phyloP scores from a whole-genome alignment of 2,797 vertebrate genomes.

The Bucorvus abyssinicus region DNA sequence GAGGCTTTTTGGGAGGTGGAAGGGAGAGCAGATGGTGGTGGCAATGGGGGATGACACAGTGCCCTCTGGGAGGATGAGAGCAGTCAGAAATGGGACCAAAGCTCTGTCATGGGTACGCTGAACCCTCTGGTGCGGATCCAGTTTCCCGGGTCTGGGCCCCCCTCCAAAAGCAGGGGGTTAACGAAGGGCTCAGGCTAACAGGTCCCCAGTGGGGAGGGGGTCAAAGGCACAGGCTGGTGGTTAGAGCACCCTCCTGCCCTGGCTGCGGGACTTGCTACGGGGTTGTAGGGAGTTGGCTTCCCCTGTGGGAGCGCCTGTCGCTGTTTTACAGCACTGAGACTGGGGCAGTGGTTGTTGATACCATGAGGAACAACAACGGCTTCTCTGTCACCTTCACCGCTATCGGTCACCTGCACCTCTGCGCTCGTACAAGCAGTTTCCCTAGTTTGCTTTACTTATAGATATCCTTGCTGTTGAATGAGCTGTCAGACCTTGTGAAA shows the following conservation, averaged over 20 bases:
- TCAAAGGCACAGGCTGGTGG: rapidly evolving
- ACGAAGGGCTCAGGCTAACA: background rate
- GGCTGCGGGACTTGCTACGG: rapidly evolving
- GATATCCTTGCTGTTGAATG: background rate
- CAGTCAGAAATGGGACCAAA: background rate
- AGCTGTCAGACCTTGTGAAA: background rate
- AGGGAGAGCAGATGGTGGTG: background rate
- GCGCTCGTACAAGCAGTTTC: background rate
- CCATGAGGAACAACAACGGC: rapidly evolving
- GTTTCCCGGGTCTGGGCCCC: background rate
- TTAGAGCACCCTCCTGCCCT: background rate
- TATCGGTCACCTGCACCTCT: background rate
- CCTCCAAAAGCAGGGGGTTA: rapidly evolving
- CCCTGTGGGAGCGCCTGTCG: rapidly evolving
- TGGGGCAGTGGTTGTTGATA: background rate
- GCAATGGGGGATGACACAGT: background rate
- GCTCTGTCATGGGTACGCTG: background rate
- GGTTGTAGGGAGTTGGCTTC: background rate
- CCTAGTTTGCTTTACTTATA: background rate
- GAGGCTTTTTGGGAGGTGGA: rapidly evolving
- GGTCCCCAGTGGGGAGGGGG: background rate
- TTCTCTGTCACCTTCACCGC: background rate
- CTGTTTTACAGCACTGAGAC: background rate
- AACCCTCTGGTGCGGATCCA: rapidly evolving
- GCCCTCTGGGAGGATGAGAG: background rate